Conservation (phyloP, 2,797 vertebrate genomes). For the Arrhamphus sclerolepis region DNA sequence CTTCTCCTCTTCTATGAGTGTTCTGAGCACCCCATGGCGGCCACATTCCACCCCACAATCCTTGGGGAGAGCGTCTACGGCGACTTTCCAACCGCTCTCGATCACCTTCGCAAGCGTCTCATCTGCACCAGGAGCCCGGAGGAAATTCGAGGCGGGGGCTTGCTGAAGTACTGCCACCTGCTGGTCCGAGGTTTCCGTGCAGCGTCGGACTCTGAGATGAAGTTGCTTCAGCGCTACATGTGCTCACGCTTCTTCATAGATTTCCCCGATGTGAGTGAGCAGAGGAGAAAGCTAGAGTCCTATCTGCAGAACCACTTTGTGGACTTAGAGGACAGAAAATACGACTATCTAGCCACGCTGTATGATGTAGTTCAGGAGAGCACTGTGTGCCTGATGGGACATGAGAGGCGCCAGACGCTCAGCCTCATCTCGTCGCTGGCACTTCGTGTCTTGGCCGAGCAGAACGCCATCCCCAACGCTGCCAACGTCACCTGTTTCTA, state of each 20-base stretch:
- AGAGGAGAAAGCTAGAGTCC: slow-evolving; percentile 95
- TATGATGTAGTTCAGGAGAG: slow-evolving; percentile 96
- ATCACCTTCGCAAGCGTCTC: slow-evolving; percentile 93
- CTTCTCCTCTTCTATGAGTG: slow-evolving; percentile 98
- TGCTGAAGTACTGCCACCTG: slow-evolving; percentile 98
- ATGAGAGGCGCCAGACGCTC: slow-evolving; percentile 94
- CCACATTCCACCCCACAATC: slow-evolving; percentile 96
- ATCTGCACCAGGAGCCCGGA: slow-evolving; percentile 96
- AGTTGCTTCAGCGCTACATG: slow-evolving; percentile 97
- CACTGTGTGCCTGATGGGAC: slow-evolving; percentile 98
- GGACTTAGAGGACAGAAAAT: slow-evolving; percentile 96
- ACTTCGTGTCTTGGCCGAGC: slow-evolving; percentile 92
- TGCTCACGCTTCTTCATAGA: slow-evolving; percentile 99
- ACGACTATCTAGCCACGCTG: slow-evolving; percentile 95
- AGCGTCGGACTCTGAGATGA: slow-evolving; percentile 89
- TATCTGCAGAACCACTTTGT: slow-evolving; percentile 99
- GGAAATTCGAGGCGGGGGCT: slow-evolving; percentile 96
- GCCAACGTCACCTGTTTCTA: slow-evolving; percentile 99
- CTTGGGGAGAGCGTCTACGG: slow-evolving; percentile 97
- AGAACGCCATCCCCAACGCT: slow-evolving; percentile 94
- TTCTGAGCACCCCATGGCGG: slow-evolving; percentile 96
- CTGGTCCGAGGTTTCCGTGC: slow-evolving; percentile 94
- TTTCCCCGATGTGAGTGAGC: slow-evolving; percentile 91
- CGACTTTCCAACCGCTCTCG: slow-evolving; percentile 92
- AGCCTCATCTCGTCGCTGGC: slow-evolving; percentile 95